These are phyloP conservation scores for Sander lucioperca DNA, from an alignment of 2,113 vertebrate genomes.

Conservation along the genomic window DNA sequence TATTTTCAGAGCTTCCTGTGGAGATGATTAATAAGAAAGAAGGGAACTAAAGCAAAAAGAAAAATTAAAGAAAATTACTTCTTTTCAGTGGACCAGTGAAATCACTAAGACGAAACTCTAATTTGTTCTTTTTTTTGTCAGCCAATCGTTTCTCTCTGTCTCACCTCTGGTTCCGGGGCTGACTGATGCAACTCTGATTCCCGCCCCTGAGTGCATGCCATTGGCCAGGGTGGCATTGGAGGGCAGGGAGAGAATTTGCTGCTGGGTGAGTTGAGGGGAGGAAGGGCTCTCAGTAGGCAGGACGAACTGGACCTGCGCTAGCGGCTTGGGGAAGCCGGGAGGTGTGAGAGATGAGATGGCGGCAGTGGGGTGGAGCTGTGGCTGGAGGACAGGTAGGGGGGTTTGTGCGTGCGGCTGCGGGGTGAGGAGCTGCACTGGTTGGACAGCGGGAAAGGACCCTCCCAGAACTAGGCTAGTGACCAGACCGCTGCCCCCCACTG, in stretches of 20 bases:
- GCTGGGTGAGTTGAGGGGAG: slow-evolving; percentile 77
- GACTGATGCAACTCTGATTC: slow-evolving; percentile 72
- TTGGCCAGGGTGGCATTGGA: slow-evolving; percentile 83
- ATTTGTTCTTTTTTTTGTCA: slow-evolving; percentile 2
- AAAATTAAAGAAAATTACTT: slow-evolving; percentile 1
- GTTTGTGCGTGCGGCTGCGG: slow-evolving; percentile 63
- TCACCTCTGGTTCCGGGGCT: slow-evolving; percentile 82
- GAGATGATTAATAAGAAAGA: slow-evolving; percentile 8
- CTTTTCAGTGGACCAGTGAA: slow-evolving; percentile 3
- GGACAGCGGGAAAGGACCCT: slow-evolving; percentile 75
- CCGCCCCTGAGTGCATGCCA: slow-evolving; percentile 78
- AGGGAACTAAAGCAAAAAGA: slow-evolving; percentile 5
- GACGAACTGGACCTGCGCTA: slow-evolving; percentile 91
- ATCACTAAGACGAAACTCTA: not conserved
- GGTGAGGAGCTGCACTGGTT: slow-evolving; percentile 78
- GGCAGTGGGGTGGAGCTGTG: slow-evolving; percentile 83
- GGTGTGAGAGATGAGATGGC: slow-evolving; percentile 70
- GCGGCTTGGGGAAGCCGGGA: slow-evolving; percentile 69
- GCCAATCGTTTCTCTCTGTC: slow-evolving; percentile 61
- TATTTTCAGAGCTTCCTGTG: slow-evolving; percentile 36
- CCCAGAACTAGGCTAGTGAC: slow-evolving; percentile 85
- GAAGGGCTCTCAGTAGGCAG: slow-evolving; percentile 84
- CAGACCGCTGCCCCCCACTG: slow-evolving; percentile 70
- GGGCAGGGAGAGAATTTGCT: slow-evolving; percentile 86
- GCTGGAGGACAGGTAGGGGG: slow-evolving; percentile 80